Conservation (phyloP, 1,140 invertebrate genomes). For the Drosophila erecta region DNA sequence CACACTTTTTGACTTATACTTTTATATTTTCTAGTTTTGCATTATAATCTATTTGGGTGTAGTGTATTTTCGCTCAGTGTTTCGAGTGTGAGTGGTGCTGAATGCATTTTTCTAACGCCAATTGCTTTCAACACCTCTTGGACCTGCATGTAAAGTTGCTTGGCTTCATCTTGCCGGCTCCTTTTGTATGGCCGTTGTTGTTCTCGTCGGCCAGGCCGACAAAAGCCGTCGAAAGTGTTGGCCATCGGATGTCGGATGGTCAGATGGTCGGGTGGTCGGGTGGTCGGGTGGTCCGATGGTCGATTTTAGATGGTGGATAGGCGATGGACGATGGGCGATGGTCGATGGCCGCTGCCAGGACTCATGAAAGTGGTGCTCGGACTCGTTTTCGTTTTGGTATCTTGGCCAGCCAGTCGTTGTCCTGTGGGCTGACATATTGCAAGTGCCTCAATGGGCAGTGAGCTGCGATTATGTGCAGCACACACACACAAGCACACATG, state of each 20-base stretch:
- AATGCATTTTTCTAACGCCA: constrained; percentile 68
- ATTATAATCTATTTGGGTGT: neutral
- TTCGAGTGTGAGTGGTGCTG: constrained; percentile 17
- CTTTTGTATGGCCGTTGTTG: constrained; percentile 25
- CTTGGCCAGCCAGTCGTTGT: constrained; percentile 58
- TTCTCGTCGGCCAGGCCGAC: constrained; percentile 42
- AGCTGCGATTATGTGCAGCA: constrained; percentile 72
- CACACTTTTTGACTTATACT: too few relatives aligned
- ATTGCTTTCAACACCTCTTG: constrained; percentile 78
- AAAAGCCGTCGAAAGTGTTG: constrained; percentile 53
- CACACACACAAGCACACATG: constrained; percentile 29
- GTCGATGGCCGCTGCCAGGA: constrained; percentile 33
- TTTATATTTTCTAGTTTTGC: neutral
- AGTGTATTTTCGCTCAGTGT: neutral
- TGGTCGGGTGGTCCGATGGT: constrained; percentile 6
- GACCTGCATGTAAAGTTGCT: constrained; percentile 47
- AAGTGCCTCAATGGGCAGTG: constrained; percentile 74
- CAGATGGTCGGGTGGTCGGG: constrained; percentile 8
- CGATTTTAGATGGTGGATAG: constrained; percentile 12
- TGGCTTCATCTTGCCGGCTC: constrained; percentile 50
- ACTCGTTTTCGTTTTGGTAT: constrained; percentile 43
- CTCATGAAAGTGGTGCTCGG: constrained; percentile 37
- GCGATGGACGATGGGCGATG: constrained; percentile 11
- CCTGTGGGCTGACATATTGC: constrained; percentile 69
- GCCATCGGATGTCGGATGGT: constrained; percentile 25